Evolutionary conservation across 2,888 invertebrate genomes (phyloP).

Genomic region (Cacoxenus indagator): DNA sequence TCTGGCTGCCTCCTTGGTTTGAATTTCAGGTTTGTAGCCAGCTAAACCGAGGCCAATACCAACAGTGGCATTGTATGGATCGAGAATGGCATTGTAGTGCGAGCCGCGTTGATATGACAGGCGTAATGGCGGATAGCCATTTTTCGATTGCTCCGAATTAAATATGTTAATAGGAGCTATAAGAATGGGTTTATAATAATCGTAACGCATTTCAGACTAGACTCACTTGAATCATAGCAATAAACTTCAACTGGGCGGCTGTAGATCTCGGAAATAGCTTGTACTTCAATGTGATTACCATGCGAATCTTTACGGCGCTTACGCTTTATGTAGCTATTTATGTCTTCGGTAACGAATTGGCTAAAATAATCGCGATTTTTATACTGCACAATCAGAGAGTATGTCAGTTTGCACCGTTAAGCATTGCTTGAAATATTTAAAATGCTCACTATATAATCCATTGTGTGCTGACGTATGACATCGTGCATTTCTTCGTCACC

Average conservation of each 20-base stretch:
- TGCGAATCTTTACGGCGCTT: conserved; percentile 85
- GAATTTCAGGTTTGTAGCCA: conserved; percentile 81
- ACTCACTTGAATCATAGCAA: conserved; percentile 67
- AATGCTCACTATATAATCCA: conserved; percentile 89
- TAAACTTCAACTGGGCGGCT: conserved; percentile 90
- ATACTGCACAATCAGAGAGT: conserved; percentile 73
- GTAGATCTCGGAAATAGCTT: conserved; percentile 91
- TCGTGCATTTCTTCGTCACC: conserved; percentile 92
- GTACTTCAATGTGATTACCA: conserved; percentile 92
- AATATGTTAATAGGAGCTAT: conserved; percentile 89
- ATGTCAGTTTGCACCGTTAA: conserved; percentile 5
- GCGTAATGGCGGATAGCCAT: conserved; percentile 83
- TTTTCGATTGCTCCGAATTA: conserved; percentile 79
- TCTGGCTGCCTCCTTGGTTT: conserved; percentile 81
- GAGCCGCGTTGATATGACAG: conserved; percentile 88
- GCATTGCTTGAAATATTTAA: too few species aligned
- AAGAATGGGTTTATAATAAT: too few species aligned
- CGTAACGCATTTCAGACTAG: too few species aligned
- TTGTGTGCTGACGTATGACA: conserved; percentile 84
- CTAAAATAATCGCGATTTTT: conserved; percentile 89
- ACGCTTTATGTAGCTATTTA: conserved; percentile 84
- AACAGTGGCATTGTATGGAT: conserved; percentile 85
- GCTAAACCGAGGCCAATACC: conserved; percentile 89
- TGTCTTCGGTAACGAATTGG: conserved; percentile 91
- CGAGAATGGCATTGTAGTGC: conserved; percentile 90